These are phyloP conservation scores for Pogonomyrmex barbatus DNA, from an alignment of 1,140 invertebrate species.

Conservation along the genomic window DNA sequence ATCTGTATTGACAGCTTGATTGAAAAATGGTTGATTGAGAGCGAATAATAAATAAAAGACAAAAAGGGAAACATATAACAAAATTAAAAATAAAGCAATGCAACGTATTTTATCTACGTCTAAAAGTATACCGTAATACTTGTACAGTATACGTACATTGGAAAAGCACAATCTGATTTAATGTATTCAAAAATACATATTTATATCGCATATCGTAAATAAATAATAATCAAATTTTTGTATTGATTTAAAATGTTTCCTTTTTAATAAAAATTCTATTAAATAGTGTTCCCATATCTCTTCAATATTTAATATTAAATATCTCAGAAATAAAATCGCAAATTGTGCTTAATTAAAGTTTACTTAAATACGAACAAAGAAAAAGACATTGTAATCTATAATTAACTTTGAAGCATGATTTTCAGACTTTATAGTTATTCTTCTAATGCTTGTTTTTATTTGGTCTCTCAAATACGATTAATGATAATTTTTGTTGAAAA, in stretches of 20 bases:
- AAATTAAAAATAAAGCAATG: slow-evolving; percentile 3
- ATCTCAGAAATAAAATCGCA: background rate
- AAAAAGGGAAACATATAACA: slow-evolving; percentile 19
- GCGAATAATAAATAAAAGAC: slow-evolving; percentile 55
- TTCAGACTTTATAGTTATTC: background rate
- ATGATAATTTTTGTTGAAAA: background rate
- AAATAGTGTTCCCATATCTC: background rate
- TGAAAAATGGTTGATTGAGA: slow-evolving; percentile 55
- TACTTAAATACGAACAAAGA: background rate
- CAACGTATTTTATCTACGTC: slow-evolving; percentile 38
- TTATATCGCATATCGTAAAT: background rate
- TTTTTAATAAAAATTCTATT: background rate
- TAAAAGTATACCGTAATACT: background rate
- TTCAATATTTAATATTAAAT: slow-evolving; percentile 1
- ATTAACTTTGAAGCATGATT: background rate
- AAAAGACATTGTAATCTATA: background rate
- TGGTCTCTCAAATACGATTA: background rate
- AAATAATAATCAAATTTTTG: background rate
- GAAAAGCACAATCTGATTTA: background rate
- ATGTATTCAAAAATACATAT: background rate
- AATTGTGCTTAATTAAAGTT: background rate
- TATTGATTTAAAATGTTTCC: background rate
- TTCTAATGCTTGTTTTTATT: background rate
- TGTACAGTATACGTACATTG: background rate
- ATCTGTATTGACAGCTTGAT: slow-evolving; percentile 57